A percentile compares a stretch with the other conserved stretches of the same genome.
Conservation (phyloP, 1,140 invertebrate genomes). For the Hylyphantes graminicola region DNA sequence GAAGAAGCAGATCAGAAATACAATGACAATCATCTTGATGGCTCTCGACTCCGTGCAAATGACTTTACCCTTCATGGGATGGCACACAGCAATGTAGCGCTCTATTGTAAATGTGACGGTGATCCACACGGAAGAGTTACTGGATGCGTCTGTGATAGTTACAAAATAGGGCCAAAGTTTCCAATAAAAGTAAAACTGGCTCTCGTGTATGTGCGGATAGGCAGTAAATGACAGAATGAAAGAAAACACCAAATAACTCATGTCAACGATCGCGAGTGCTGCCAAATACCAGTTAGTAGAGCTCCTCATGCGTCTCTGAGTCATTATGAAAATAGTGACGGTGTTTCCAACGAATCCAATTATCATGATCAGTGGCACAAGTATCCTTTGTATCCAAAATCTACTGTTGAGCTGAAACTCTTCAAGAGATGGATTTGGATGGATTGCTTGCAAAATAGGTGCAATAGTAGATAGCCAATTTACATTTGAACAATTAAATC, state of each 20-base stretch:
- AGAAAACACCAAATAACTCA: conserved; percentile 77
- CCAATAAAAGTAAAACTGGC: conserved; percentile 71
- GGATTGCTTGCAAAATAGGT: not conserved
- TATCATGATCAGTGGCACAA: conserved; percentile 77
- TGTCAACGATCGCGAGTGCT: conserved; percentile 78
- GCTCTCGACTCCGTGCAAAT: conserved; percentile 75
- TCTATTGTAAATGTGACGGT: conserved; percentile 83
- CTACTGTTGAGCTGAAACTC: conserved; percentile 63
- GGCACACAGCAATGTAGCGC: conserved; percentile 80
- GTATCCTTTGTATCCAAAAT: conserved; percentile 76
- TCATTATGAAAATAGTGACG: conserved; percentile 80
- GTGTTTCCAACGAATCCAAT: conserved; percentile 79
- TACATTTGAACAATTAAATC: not conserved
- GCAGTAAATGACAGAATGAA: conserved; percentile 76
- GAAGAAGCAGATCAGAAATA: conserved; percentile 76
- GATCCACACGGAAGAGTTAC: conserved; percentile 80
- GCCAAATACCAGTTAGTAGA: conserved; percentile 81
- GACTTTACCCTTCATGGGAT: conserved; percentile 79
- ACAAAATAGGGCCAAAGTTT: conserved; percentile 71
- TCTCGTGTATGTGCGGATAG: conserved; percentile 71
- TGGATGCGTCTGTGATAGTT: conserved; percentile 75
- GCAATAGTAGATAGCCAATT: not conserved
- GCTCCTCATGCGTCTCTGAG: conserved; percentile 78
- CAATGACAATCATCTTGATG: conserved; percentile 73
- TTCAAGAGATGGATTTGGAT: conserved; percentile 5